Conservation (phyloP, 1,140 invertebrate species). For the Neuroterus valhalla region DNA sequence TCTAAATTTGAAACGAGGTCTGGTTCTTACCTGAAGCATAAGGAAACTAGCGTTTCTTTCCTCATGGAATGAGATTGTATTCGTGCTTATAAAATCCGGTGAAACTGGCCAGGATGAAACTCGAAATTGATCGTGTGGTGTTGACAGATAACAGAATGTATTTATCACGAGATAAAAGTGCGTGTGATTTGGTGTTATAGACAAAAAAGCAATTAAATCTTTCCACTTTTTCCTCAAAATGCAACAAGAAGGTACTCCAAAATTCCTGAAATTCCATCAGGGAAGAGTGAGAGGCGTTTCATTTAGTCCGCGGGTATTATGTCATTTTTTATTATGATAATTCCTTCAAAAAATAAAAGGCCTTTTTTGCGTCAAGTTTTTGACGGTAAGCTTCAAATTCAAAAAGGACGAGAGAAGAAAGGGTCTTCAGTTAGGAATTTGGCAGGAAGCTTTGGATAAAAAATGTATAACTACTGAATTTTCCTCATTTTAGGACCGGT, state of each 20-base stretch:
- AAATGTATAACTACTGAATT: neutral
- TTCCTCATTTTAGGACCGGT: conserved; percentile 69
- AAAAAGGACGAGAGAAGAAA: no score
- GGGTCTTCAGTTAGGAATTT: no score
- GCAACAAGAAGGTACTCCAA: conserved; percentile 74
- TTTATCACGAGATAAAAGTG: conserved; percentile 3
- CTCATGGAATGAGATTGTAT: neutral
- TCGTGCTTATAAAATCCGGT: neutral
- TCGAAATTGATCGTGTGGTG: neutral
- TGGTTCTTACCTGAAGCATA: neutral
- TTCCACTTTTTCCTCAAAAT: conserved; percentile 51
- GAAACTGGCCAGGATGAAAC: conserved; percentile 7
- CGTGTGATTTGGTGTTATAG: neutral
- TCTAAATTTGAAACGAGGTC: neutral
- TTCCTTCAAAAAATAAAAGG: conserved; percentile 15
- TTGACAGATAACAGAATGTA: conserved; percentile 22
- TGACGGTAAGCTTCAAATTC: no score
- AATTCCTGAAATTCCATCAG: conserved; percentile 73
- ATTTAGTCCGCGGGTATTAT: conserved; percentile 73
- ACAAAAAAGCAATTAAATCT: neutral
- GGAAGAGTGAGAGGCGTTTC: conserved; percentile 74
- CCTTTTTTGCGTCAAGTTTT: neutral
- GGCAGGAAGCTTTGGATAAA: no score
- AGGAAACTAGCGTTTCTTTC: neutral
- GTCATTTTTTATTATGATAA: conserved; percentile 16